A percentile compares a stretch with the other conserved stretches of the same genome.
phyloP scores from a whole-genome alignment of 2,888 invertebrate genomes.

The Omphaloscelis lunosa region DNA sequence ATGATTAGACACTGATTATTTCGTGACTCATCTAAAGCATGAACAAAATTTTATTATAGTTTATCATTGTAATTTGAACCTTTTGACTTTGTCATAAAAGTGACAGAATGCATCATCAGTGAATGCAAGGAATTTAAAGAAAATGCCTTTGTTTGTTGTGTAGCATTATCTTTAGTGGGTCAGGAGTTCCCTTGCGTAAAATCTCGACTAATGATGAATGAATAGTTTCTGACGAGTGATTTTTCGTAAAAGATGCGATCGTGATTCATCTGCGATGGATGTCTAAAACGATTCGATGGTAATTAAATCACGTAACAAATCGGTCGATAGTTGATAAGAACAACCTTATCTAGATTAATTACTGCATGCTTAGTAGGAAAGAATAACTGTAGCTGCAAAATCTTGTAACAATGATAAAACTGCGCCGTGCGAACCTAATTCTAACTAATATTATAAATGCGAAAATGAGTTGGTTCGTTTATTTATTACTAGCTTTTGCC shows the following conservation, averaged over 20 bases:
- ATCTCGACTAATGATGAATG: conserved; percentile 12
- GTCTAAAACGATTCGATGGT: neutral
- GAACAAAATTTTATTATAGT: neutral
- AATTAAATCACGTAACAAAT: conserved; percentile 6
- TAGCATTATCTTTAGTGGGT: conserved; percentile 12
- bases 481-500: too few relatives aligned
- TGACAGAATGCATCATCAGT: neutral
- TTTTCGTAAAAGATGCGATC: neutral
- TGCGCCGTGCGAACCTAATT: too few relatives aligned
- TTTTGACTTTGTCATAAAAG: conserved; percentile 3
- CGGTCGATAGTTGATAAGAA: neutral
- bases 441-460: too few relatives aligned
- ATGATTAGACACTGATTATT: conserved; percentile 28
- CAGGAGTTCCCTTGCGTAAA: conserved; percentile 25
- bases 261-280: neutral
- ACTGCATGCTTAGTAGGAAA: neutral
- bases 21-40: conserved; percentile 23
- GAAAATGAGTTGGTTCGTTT: too few relatives aligned
- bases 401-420: neutral
- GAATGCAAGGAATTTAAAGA: neutral
- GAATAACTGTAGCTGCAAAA: neutral
- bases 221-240: neutral
- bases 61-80: conserved; percentile 30
- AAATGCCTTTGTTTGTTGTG: conserved; percentile 9
- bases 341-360: conserved; percentile 4